Evolutionary conservation across 2,888 invertebrate species (phyloP), one percentile per base, ranked within the genome.

Genomic region (Hirtodrosophila trivittata): DNA sequence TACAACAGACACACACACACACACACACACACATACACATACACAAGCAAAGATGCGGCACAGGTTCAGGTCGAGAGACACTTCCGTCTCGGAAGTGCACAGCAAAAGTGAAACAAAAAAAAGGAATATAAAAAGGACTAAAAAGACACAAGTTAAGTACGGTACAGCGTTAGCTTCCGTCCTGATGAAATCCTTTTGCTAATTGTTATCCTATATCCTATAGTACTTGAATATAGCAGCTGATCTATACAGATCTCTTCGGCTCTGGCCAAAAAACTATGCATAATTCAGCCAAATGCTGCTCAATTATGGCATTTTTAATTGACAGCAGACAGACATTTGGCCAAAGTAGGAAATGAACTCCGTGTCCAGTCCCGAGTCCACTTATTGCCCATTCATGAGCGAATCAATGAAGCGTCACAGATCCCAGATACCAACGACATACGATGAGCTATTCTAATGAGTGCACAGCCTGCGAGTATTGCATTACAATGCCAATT

Each of bases 71-170:
- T 30, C 43, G 46, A 65, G 46, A 51, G 39, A 64, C 63, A 86
- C 86, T 80, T 80, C 80, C 80, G 83, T 52, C 62, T 51, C 83
- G 80, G 80, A 80, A 86, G 84, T 86, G 62, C 45, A 39, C 50
- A 54, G 38, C 49, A 54, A 37, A 62, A 28, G 25, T 16, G 10
- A 14, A 30, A 47, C 12, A 14, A 26, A 25, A 30, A 39, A 47
- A 16, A 3, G 18, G 14, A 30, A 18, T 35, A 28, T 18, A 43
- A 39, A 51, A 46, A 54, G 43, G 43, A 58, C 35, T 33, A 56
- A 59, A 72, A 65, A 83, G 76, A 80, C 77, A 86, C 84, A 80
- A 83, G 86, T 78, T 80, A 86, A 86, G 86, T 85, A 78, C 63
- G 51, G 65, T 60, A 37, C 54, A 38, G 41, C 32, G 54, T 54